These are phyloP conservation scores for Mycetomoellerius zeteki DNA, from an alignment of 1,140 invertebrate species.

Conservation along the genomic window DNA sequence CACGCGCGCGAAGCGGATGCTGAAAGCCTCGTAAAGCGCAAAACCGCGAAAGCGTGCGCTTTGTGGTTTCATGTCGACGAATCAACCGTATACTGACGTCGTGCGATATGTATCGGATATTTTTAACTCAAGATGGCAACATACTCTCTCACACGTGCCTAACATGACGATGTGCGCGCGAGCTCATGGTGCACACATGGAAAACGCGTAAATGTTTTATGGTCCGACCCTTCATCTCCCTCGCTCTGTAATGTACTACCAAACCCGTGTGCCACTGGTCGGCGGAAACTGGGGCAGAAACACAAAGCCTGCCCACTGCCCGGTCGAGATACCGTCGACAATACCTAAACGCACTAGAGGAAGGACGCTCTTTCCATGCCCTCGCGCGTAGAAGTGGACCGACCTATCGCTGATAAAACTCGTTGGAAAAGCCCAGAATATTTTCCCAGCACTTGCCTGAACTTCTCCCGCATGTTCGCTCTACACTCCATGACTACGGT, in stretches of 20 bases:
- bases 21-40: constrained; percentile 66
- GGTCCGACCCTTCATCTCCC: constrained; percentile 79
- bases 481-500: background rate
- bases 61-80: background rate
- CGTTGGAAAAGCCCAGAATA: constrained; percentile 70
- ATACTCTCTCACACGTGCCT: constrained; percentile 43
- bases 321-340: constrained; percentile 83
- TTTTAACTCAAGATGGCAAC: constrained; percentile 82
- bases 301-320: constrained; percentile 83
- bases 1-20: constrained; percentile 42
- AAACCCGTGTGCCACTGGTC: constrained; percentile 77
- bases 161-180: background rate
- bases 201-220: constrained; percentile 85
- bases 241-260: constrained; percentile 73
- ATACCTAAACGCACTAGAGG: constrained; percentile 82
- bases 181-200: constrained; percentile 67
- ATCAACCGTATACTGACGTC: constrained; percentile 58
- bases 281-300: constrained; percentile 84
- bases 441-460: constrained; percentile 65
- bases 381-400: constrained; percentile 50
- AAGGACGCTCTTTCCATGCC: constrained; percentile 70
- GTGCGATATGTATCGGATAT: constrained; percentile 80
- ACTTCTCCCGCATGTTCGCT: constrained; percentile 20
- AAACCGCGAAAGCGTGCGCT: constrained; percentile 51
- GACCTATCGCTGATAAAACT: constrained; percentile 74